Conservation (phyloP, 2,797 vertebrate genomes). For the Limosa lapponica region DNA sequence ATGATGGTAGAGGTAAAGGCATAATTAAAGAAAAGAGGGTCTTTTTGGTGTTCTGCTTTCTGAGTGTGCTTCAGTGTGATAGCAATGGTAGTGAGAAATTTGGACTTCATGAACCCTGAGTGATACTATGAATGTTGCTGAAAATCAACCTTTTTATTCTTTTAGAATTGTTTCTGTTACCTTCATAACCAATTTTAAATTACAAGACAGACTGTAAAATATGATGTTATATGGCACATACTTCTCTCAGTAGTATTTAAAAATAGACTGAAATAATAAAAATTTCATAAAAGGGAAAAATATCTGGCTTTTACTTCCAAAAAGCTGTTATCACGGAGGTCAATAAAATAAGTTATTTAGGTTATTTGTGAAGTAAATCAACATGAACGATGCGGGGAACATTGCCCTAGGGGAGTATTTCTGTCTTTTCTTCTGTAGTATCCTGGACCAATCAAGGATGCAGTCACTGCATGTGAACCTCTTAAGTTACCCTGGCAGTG, state of each 20-base stretch:
- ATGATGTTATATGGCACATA: not conserved
- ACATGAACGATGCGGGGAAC: not conserved
- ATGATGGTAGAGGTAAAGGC: not conserved
- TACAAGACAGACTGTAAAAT: not conserved
- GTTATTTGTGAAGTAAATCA: constrained; percentile 33
- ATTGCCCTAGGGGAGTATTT: not conserved
- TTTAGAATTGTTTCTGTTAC: not conserved
- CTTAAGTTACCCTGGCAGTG: not conserved
- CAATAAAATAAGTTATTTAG: not conserved
- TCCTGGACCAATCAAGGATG: not conserved
- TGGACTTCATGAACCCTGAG: not conserved
- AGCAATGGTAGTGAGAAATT: not conserved
- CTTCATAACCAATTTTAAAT: not conserved
- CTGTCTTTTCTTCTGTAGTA: not conserved
- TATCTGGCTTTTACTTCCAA: not conserved
- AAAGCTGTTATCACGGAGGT: not conserved
- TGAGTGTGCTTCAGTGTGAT: rapidly evolving
- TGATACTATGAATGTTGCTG: not conserved
- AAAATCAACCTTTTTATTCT: not conserved
- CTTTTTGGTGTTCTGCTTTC: not conserved
- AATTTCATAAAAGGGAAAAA: not conserved
- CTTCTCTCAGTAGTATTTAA: not conserved
- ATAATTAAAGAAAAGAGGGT: not conserved
- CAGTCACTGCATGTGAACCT: not conserved
- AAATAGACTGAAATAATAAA: not conserved